Conservation (phyloP, 2,888 invertebrate genomes). For the Protonemura montana region DNA sequence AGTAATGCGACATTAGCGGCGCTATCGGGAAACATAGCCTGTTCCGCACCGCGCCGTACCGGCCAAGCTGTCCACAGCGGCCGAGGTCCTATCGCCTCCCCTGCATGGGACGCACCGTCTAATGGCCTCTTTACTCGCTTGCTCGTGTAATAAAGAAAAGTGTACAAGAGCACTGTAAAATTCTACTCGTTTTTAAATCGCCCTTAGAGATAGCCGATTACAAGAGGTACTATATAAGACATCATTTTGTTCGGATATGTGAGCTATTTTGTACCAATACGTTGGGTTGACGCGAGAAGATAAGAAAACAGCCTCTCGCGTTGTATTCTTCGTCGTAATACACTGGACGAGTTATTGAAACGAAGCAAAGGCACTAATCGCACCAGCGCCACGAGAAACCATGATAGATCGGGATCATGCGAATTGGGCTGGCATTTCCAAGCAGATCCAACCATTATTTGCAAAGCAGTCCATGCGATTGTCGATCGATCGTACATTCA, state of each 20-base stretch:
- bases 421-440: slow-evolving; percentile 1
- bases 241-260: slow-evolving; percentile 21
- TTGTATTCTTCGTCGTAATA: neutral
- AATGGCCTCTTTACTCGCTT: slow-evolving; percentile 35
- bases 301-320: slow-evolving; percentile 28
- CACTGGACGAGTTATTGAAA: neutral
- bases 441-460: neutral
- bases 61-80: too few relatives aligned
- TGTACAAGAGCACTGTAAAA: slow-evolving; percentile 14
- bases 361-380: neutral
- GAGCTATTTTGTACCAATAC: slow-evolving; percentile 40
- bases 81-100: neutral
- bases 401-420: neutral
- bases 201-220: neutral
- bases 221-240: slow-evolving; percentile 23
- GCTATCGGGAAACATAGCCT: neutral
- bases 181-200: slow-evolving; percentile 7
- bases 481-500: neutral
- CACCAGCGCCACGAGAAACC: neutral
- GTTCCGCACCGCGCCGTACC: neutral
- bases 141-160: slow-evolving; percentile 35
- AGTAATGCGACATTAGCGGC: slow-evolving; percentile 9
- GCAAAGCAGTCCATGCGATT: neutral
- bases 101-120: neutral
- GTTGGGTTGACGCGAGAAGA: slow-evolving; percentile 27